These are phyloP conservation scores for Rhopilema esculentum DNA, from an alignment of 30 jellyfish, hydroid and myxozoan species.

Conservation along the genomic window DNA sequence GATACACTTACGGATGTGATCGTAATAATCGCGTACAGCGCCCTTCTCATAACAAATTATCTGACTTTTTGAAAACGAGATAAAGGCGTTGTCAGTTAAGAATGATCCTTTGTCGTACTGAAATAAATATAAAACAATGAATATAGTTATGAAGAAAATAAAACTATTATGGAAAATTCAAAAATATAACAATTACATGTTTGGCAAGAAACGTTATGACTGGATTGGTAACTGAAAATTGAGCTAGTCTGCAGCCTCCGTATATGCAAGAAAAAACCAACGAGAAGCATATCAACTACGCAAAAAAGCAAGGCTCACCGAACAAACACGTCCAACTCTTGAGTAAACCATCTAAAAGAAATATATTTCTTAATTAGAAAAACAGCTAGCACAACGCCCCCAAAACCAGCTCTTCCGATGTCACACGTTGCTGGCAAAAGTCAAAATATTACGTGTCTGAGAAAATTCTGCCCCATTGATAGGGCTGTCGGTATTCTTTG, in stretches of 20 bases:
- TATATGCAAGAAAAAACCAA: too few species aligned
- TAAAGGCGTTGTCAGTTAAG: constrained; percentile 14
- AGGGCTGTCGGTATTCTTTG: too few species aligned
- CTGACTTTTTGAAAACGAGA: constrained; percentile 78
- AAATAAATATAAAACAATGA: background rate
- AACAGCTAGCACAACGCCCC: background rate
- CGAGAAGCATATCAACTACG: background rate
- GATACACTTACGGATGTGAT: constrained; percentile 78
- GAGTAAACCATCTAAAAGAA: constrained; percentile 57
- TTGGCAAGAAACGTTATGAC: too few species aligned
- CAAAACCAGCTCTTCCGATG: too few species aligned
- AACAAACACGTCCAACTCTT: constrained; percentile 64
- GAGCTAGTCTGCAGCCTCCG: too few species aligned
- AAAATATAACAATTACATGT: too few species aligned
- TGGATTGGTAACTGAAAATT: too few species aligned
- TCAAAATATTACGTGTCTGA: too few species aligned
- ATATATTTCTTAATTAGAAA: background rate
- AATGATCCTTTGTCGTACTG: constrained; percentile 79
- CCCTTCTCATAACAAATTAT: constrained; percentile 80
- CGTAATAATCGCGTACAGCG: constrained; percentile 76
- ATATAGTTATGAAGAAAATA: background rate
- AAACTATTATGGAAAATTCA: background rate
- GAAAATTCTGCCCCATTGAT: too few species aligned
- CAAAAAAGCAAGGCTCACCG: constrained; percentile 31
- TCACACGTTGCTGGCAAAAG: too few species aligned